Evolutionary conservation across 2,888 invertebrate species (phyloP).

Genomic region (Ectropis crepuscularia): DNA sequence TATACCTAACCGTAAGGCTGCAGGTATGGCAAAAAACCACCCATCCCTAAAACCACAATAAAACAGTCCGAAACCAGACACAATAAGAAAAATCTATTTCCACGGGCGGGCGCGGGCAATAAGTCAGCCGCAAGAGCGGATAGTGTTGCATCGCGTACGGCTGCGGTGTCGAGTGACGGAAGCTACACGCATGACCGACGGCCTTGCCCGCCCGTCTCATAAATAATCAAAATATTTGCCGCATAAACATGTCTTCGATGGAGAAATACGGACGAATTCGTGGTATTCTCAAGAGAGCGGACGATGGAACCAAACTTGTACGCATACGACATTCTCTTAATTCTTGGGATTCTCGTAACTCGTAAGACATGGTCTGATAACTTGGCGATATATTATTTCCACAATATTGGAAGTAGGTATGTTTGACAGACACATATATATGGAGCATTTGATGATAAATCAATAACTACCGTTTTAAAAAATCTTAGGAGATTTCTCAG

Average conservation of each 20-base stretch:
- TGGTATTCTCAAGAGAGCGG: neutral
- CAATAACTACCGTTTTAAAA: too few relatives aligned
- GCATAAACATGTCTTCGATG: slow-evolving; percentile 7
- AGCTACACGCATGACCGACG: slow-evolving; percentile 63
- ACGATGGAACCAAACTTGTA: neutral
- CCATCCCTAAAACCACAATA: neutral
- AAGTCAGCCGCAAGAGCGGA: slow-evolving; percentile 33
- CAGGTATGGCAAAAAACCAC: neutral
- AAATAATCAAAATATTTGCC: slow-evolving; percentile 20
- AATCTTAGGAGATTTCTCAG: too few relatives aligned
- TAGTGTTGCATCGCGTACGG: slow-evolving; percentile 51
- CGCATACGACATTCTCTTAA: neutral
- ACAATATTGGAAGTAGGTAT: too few relatives aligned
- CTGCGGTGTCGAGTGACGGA: slow-evolving; percentile 66
- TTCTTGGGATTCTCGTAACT: neutral
- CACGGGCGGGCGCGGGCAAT: slow-evolving; percentile 8
- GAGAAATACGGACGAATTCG: slow-evolving; percentile 10
- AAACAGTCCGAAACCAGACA: neutral
- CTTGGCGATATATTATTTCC: neutral
- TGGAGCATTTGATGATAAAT: too few relatives aligned
- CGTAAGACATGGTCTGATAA: neutral
- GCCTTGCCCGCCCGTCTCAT: slow-evolving; percentile 64
- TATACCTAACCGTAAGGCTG: neutral
- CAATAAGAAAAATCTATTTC: slow-evolving; percentile 7
- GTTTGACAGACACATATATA: too few relatives aligned